phyloP scores from a whole-genome alignment of 1,140 invertebrate genomes.

The Eciton burchellii region DNA sequence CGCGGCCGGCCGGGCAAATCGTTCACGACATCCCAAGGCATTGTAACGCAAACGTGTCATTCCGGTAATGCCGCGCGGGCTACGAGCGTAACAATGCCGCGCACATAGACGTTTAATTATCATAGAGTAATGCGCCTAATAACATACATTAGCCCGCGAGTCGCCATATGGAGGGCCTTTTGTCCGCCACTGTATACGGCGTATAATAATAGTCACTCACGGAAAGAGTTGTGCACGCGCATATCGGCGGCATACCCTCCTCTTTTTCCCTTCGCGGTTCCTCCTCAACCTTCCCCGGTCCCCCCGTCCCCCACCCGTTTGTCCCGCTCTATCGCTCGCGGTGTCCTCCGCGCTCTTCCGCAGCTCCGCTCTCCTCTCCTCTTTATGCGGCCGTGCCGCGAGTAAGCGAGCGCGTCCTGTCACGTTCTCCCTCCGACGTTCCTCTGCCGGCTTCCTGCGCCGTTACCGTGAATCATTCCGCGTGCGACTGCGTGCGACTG shows the following conservation, averaged over 20 bases:
- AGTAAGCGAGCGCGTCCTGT: neutral
- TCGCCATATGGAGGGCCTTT: slow-evolving; percentile 83
- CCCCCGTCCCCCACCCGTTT: neutral
- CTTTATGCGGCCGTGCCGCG: slow-evolving; percentile 16
- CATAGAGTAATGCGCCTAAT: slow-evolving; percentile 86
- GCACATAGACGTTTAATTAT: slow-evolving; percentile 85
- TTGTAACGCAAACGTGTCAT: slow-evolving; percentile 85
- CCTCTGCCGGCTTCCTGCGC: slow-evolving; percentile 53
- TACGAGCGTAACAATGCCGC: slow-evolving; percentile 84
- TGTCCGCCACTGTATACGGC: slow-evolving; percentile 73
- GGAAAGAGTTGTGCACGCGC: slow-evolving; percentile 73
- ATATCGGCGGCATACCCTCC: slow-evolving; percentile 53
- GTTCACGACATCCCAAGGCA: slow-evolving; percentile 84
- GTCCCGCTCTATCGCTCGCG: slow-evolving; percentile 17
- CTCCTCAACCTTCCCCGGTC: slow-evolving; percentile 32
- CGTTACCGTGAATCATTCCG: slow-evolving; percentile 74
- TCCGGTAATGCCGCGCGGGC: slow-evolving; percentile 82
- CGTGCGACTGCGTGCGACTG: slow-evolving; percentile 75
- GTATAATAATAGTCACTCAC: slow-evolving; percentile 74
- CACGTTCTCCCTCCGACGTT: neutral
- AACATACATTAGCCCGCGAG: slow-evolving; percentile 84
- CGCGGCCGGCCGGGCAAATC: slow-evolving; percentile 67
- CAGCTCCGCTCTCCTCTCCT: slow-evolving; percentile 7
- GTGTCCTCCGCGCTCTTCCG: slow-evolving; percentile 32
- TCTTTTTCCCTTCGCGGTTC: slow-evolving; percentile 82